Evolutionary conservation across 2,797 vertebrate genomes (phyloP), one percentile per base, ranked within the genome.

Genomic region (Remorina albescens): DNA sequence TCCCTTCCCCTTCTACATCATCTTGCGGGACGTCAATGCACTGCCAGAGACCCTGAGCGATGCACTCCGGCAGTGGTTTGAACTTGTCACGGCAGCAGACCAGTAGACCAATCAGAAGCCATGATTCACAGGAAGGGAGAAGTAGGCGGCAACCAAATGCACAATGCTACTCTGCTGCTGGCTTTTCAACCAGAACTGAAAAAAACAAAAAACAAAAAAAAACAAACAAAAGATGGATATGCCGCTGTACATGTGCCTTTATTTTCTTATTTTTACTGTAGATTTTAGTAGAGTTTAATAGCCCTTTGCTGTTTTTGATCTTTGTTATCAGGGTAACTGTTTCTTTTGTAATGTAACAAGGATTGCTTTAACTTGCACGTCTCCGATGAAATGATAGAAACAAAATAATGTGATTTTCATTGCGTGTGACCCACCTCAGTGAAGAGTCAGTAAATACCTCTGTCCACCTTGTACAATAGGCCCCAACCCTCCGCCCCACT

Each of bases 51-150:
- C 97, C 0, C 95, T 99, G 81, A 97, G 98, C 0, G 98, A 99
- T 39, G 97, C 98, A 0, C 95, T 99, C 80, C 91, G 97, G 42
- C 98, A 99, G 90, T 99, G 98, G 98, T 99, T 99, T 72, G 98
- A 99, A 78, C 95, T 99, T 3, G 97, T 99, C 80, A 96, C 97
- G 0, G 95, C 96, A 41, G 95, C 94, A 0, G 96, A 98, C 78
- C 86, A 92, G 56, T 93, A 90, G 72, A 67, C 21, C 59, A 54
- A 56, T 30, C 59, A 82, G 77, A 78, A 69, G 74, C 69, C 62
- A 67, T 68, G 30, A 54, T 53, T 67, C 34, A 21, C 49, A 49
- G 54, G 47, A 56, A 49, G 30, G 64, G 30, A 76, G 18, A 44
- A 50, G 71, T 21, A 57, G 71, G 76, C 79, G 36, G 77, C 76